These are phyloP conservation scores for Drosophila neonasuta DNA, from an alignment of 2,888 invertebrate genomes.

Conservation along the genomic window DNA sequence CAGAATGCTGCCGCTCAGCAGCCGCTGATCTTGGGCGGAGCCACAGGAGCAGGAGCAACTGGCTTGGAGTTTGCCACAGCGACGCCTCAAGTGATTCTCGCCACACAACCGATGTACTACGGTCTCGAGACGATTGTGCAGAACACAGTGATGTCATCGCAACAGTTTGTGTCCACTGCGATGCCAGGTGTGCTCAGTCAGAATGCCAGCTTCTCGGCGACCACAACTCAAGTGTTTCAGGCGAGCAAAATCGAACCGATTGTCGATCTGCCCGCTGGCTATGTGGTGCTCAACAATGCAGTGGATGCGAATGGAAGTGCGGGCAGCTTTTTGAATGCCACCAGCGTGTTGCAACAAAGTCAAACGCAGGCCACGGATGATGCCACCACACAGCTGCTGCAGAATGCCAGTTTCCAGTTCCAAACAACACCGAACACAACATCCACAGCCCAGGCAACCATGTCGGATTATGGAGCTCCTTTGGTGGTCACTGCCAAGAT, in stretches of 20 bases:
- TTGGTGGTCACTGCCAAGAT: conserved; percentile 69
- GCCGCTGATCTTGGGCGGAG: conserved; percentile 72
- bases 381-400: conserved; percentile 65
- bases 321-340: conserved; percentile 60
- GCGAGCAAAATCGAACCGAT: conserved; percentile 93
- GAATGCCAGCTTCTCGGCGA: conserved; percentile 92
- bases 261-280: conserved; percentile 88
- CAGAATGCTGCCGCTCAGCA: conserved; percentile 60
- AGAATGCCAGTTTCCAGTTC: conserved; percentile 65
- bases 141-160: conserved; percentile 94
- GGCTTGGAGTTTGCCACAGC: conserved; percentile 75
- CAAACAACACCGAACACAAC: conserved; percentile 46
- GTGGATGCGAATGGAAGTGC: conserved; percentile 78
- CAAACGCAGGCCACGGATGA: conserved; percentile 58
- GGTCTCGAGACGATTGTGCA: conserved; percentile 93
- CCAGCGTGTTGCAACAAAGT: conserved; percentile 64
- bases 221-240: conserved; percentile 87
- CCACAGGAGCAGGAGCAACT: conserved; percentile 31
- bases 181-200: conserved; percentile 91
- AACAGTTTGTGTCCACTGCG: conserved; percentile 91
- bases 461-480: conserved; percentile 54
- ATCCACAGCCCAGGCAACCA: conserved; percentile 34
- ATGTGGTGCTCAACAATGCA: conserved; percentile 86
- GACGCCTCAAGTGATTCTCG: conserved; percentile 83
- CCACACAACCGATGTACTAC: conserved; percentile 90